These are phyloP conservation scores for Salvator merianae DNA, from an alignment of 2,113 vertebrate genomes.

Conservation along the genomic window DNA sequence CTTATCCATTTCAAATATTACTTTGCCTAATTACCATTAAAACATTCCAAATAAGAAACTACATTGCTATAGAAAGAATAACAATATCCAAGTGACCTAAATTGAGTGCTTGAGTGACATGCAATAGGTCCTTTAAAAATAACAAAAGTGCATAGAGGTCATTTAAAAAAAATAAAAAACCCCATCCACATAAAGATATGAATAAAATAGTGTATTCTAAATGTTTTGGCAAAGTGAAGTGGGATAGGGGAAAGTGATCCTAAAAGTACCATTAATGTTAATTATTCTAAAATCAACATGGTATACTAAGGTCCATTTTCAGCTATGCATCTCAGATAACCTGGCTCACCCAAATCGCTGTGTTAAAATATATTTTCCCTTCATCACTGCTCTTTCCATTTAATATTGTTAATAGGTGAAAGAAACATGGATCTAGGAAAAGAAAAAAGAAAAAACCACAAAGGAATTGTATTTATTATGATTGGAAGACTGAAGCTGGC, in stretches of 20 bases:
- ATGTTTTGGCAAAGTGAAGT: slow-evolving; percentile 67
- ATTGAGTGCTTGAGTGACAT: slow-evolving; percentile 46
- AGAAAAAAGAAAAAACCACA: slow-evolving; percentile 60
- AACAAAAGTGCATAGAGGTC: slow-evolving; percentile 41
- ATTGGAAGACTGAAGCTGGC: slow-evolving; percentile 76
- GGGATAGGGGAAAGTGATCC: slow-evolving; percentile 62
- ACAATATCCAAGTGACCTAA: slow-evolving; percentile 45
- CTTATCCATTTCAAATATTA: slow-evolving; percentile 47
- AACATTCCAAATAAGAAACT: slow-evolving; percentile 23
- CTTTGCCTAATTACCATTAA: slow-evolving; percentile 30
- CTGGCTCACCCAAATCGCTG: slow-evolving; percentile 57
- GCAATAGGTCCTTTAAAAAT: slow-evolving; percentile 56
- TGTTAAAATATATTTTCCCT: slow-evolving; percentile 58
- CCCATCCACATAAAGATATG: slow-evolving; percentile 72
- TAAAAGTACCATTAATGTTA: slow-evolving; percentile 74
- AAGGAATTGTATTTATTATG: slow-evolving; percentile 83
- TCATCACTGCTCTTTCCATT: slow-evolving; percentile 60
- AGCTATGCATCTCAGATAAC: slow-evolving; percentile 73
- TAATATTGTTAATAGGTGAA: slow-evolving; percentile 73
- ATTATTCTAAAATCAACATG: slow-evolving; percentile 77
- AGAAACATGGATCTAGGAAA: slow-evolving; percentile 69
- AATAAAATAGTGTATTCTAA: slow-evolving; percentile 66
- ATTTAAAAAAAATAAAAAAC: slow-evolving; percentile 18
- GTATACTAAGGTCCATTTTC: slow-evolving; percentile 66
- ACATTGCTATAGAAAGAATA: slow-evolving; percentile 15